phyloP scores from a whole-genome alignment of 2,888 invertebrate genomes.

The Oegoconia quadripuncta region DNA sequence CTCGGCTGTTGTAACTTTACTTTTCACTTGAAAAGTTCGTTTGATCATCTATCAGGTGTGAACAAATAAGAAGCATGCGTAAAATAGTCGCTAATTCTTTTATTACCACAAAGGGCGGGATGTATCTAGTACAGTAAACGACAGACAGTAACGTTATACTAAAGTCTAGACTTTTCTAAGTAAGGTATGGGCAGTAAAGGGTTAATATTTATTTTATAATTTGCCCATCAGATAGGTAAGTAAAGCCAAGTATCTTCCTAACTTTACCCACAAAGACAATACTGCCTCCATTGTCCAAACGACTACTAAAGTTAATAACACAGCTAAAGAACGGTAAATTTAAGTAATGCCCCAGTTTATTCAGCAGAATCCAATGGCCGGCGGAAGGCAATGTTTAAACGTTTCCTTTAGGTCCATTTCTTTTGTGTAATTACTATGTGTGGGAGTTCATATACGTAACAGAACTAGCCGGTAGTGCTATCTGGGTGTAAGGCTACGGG shows the following conservation, averaged over 20 bases:
- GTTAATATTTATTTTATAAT: neutral
- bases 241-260: constrained; percentile 13
- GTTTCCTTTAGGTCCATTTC: constrained; percentile 55
- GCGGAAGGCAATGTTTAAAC: constrained; percentile 49
- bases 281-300: constrained; percentile 25
- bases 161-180: too few relatives aligned
- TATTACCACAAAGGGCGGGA: too few relatives aligned
- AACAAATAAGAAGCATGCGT: too few relatives aligned
- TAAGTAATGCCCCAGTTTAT: constrained; percentile 43
- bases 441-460: constrained; percentile 58
- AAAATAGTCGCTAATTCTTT: too few relatives aligned
- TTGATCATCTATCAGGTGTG: too few relatives aligned
- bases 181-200: too few relatives aligned
- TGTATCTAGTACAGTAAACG: too few relatives aligned
- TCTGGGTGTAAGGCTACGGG: constrained; percentile 62
- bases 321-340: constrained; percentile 34
- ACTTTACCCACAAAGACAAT: constrained; percentile 22
- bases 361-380: constrained; percentile 40
- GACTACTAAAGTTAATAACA: constrained; percentile 41
- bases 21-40: too few relatives aligned
- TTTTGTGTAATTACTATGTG: constrained; percentile 69
- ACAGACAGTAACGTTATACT: too few relatives aligned
- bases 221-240: constrained; percentile 31
- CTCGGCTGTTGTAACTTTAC: too few relatives aligned
- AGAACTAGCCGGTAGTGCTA: constrained; percentile 61